Conservation (phyloP, 2,113 vertebrate genomes). For the Lynx canadensis region DNA sequence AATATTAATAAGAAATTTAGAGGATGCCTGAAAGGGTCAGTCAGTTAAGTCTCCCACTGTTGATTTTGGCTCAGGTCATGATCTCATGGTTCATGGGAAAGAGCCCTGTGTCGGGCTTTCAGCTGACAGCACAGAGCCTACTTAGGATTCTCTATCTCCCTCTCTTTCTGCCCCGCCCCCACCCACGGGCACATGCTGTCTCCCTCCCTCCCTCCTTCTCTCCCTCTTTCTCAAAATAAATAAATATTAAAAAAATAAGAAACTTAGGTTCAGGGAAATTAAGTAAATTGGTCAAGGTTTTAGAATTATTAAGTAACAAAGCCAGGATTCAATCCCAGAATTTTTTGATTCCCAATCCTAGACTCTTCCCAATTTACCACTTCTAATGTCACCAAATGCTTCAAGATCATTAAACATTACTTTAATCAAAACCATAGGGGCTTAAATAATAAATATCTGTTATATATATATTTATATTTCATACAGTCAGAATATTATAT, state of each 20-base stretch:
- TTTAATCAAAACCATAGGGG: not conserved
- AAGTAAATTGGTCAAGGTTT: not conserved
- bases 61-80: too few species aligned
- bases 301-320: not conserved
- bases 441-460: not conserved
- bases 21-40: too few species aligned
- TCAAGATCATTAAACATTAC: not conserved
- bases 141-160: too few species aligned
- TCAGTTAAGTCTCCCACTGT: too few species aligned
- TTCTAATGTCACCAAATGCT: not conserved
- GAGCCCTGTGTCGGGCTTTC: too few species aligned
- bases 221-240: too few species aligned
- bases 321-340: not conserved
- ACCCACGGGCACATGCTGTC: too few species aligned
- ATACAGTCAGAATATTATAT: not conserved
- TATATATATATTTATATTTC: not conserved
- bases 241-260: not conserved
- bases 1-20: not conserved
- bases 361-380: not conserved
- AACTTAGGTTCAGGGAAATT: not conserved
- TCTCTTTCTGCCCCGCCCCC: too few species aligned
- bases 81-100: too few species aligned
- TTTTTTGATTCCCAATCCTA: not conserved
- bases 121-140: too few species aligned
- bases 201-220: too few species aligned